These are phyloP conservation scores for Ailurus styani DNA, from an alignment of 2,113 vertebrate species.

Conservation along the genomic window DNA sequence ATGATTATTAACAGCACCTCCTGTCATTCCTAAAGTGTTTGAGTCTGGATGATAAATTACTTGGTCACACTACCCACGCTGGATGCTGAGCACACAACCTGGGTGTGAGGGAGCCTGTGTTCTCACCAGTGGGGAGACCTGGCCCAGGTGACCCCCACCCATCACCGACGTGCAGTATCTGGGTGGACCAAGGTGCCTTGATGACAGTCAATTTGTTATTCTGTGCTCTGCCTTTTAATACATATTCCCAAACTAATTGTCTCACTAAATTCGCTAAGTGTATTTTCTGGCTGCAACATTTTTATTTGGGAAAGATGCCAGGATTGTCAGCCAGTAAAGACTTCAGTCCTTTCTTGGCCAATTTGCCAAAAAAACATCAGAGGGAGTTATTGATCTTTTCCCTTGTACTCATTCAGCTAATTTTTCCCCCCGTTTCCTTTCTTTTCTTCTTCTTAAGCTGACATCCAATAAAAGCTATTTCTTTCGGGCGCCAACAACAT, in stretches of 20 bases:
- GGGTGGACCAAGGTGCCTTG: neutral
- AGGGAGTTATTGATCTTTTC: constrained; percentile 81
- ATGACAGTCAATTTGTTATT: constrained; percentile 50
- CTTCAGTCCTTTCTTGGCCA: constrained; percentile 74
- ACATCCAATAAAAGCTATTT: constrained; percentile 59
- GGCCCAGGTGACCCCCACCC: neutral
- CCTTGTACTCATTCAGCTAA: constrained; percentile 77
- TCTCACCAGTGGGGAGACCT: neutral
- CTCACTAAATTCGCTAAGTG: constrained; percentile 76
- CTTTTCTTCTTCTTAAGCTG: constrained; percentile 58
- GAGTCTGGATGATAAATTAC: neutral
- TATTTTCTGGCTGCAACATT: constrained; percentile 76
- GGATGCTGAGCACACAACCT: neutral
- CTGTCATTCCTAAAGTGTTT: neutral
- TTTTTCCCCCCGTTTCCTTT: constrained; percentile 9
- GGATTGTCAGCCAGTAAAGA: constrained; percentile 73
- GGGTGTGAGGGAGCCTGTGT: neutral
- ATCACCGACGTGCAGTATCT: accelerated
- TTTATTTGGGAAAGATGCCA: constrained; percentile 77
- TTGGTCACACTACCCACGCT: accelerated
- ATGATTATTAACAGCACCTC: neutral
- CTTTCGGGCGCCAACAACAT: constrained; percentile 24
- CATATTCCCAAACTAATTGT: constrained; percentile 77
- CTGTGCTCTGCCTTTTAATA: constrained; percentile 65
- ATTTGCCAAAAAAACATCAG: constrained; percentile 78